Evolutionary conservation across 2,797 vertebrate genomes (phyloP).

Genomic region (Parambassis ranga): DNA sequence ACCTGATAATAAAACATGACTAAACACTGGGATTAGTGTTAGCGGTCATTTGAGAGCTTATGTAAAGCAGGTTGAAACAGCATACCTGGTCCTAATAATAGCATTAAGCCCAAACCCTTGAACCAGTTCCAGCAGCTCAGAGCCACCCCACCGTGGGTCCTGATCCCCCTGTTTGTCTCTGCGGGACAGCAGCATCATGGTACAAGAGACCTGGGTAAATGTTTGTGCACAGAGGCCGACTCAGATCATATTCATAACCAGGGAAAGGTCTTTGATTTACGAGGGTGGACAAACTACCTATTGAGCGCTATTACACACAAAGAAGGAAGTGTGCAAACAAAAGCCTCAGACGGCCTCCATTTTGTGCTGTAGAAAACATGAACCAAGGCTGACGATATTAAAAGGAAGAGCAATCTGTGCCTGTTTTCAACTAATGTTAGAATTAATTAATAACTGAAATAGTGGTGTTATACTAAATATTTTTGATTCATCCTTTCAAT

Average conservation of each 20-base stretch:
- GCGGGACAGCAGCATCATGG: slow-evolving; percentile 49
- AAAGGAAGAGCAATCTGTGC: slow-evolving; percentile 50
- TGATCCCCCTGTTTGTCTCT: slow-evolving; percentile 52
- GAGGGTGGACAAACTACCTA: slow-evolving; percentile 72
- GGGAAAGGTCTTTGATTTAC: slow-evolving; percentile 74
- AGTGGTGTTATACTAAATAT: slow-evolving; percentile 16
- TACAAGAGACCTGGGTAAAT: slow-evolving; percentile 71
- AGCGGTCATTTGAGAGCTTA: slow-evolving; percentile 43
- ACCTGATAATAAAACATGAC: background rate
- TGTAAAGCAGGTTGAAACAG: slow-evolving; percentile 40
- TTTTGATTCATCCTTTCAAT: slow-evolving; percentile 25
- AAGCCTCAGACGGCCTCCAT: slow-evolving; percentile 52
- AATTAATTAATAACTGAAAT: slow-evolving; percentile 8
- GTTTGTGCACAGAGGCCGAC: slow-evolving; percentile 68
- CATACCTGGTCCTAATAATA: slow-evolving; percentile 61
- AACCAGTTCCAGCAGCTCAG: slow-evolving; percentile 61
- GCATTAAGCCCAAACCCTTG: slow-evolving; percentile 58
- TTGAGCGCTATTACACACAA: slow-evolving; percentile 72
- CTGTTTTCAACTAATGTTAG: slow-evolving; percentile 11
- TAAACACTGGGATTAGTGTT: slow-evolving; percentile 19
- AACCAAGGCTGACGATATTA: slow-evolving; percentile 22
- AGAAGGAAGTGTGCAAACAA: slow-evolving; percentile 63
- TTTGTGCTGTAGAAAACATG: slow-evolving; percentile 37
- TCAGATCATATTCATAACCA: slow-evolving; percentile 53
- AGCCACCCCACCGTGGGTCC: slow-evolving; percentile 48